Evolutionary conservation across 2,113 vertebrate species (phyloP), one percentile per base, ranked within the genome.

Genomic region (Microcebus griseorufus): DNA sequence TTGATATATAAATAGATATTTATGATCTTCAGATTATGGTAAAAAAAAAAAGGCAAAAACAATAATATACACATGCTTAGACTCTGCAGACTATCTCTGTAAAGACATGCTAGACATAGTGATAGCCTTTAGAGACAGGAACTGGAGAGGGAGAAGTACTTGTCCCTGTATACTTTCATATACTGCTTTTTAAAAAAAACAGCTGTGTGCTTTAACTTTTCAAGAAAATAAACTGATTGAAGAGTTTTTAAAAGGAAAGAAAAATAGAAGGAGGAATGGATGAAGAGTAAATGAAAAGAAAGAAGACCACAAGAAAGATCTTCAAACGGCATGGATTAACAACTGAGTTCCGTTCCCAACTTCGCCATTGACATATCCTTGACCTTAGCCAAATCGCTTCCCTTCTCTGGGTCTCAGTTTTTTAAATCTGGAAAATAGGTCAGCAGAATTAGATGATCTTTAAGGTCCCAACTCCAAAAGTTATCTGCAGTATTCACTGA

Each of bases 351-450:
- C 5, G 10, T 9, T 60, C 48, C 64, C 34, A 62, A 8, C 0
- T 6, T 45, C 4, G 12, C 75, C 25, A 4, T 12, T 53, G 45
- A 37, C 0, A 32, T 70, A 79, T 37, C 67, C 45, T 67, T 75
- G 65, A 76, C 87, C 60, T 79, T 34, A 29, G 55, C 37, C 67
- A 62, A 93, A 55, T 25, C 45, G 20, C 48, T 73, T 55, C 20
- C 65, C 20, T 70, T 58, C 42, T 76, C 75, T 58, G 51, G 25
- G 42, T 16, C 73, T 96, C 5, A 9, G 65, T 82, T 78, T 93
- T 95, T 73, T 42, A 32, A 72, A 58, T 73, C 83, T 90, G 64
- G 20, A 96, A 85, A 97, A 87, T 18, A 83, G 86, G 69, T 95
- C 88, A 87, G 75, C 70, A n/a, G 87, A 90, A 75, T 51, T 8